phyloP scores from a whole-genome alignment of 2,797 vertebrate species.

The Urocyon cinereoargenteus region DNA sequence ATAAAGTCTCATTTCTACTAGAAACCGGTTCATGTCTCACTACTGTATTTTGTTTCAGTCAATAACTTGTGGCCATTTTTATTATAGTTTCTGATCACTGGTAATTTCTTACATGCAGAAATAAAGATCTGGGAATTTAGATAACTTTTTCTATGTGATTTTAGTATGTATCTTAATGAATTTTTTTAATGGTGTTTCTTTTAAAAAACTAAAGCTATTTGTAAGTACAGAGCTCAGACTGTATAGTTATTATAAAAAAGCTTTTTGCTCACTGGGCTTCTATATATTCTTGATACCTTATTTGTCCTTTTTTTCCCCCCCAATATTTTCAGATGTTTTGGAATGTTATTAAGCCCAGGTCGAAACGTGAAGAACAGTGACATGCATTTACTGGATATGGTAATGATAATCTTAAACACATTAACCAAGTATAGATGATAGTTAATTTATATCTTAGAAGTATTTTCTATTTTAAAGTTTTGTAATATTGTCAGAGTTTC shows the following conservation, averaged over 20 bases:
- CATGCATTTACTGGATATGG: constrained; percentile 99
- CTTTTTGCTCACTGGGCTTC: constrained; percentile 72
- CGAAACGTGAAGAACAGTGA: constrained; percentile 98
- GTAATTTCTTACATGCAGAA: constrained; percentile 63
- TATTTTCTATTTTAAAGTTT: constrained; percentile 59
- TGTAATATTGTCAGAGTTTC: constrained; percentile 66
- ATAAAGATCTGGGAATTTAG: constrained; percentile 63
- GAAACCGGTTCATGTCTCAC: background rate
- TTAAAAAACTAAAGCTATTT: constrained; percentile 46
- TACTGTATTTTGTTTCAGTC: constrained; percentile 37
- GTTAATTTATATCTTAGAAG: constrained; percentile 69
- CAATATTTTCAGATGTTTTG: constrained; percentile 94
- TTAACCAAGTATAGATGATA: constrained; percentile 72
- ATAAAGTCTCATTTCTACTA: constrained; percentile 18
- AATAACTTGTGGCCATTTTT: constrained; percentile 52
- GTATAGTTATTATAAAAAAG: constrained; percentile 44
- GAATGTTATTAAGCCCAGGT: constrained; percentile 97
- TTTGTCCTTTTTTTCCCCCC: constrained; percentile 64
- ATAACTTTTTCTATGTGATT: constrained; percentile 47
- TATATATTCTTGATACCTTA: constrained; percentile 73
- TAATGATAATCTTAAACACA: constrained; percentile 86
- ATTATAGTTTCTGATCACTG: constrained; percentile 43
- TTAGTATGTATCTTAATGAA: constrained; percentile 52
- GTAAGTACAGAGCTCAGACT: constrained; percentile 63
- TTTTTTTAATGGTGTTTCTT: constrained; percentile 59